Evolutionary conservation across 1,140 invertebrate genomes (phyloP).

Genomic region (Bilobella aurantiaca): DNA sequence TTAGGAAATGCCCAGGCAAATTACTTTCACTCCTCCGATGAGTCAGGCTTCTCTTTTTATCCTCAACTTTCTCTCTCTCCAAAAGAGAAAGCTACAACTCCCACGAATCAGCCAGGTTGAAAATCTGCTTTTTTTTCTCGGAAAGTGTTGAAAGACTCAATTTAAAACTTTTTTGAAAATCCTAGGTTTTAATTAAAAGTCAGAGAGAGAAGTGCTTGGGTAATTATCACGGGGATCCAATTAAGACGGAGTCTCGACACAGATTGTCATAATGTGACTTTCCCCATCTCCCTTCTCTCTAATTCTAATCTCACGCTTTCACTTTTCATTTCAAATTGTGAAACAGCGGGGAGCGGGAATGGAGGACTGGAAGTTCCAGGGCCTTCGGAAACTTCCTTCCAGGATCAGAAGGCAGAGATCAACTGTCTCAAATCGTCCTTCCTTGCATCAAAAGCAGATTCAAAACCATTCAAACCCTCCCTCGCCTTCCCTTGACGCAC

Average conservation of each 20-base stretch:
- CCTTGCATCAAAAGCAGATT: no score
- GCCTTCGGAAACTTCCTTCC: no score
- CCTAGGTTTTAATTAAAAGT: slow-evolving; percentile 16
- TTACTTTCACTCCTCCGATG: background rate
- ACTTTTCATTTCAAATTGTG: background rate
- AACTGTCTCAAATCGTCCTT: no score
- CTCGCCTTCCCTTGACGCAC: no score
- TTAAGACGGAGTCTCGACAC: slow-evolving; percentile 34
- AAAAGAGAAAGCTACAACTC: no score
- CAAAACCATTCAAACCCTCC: no score
- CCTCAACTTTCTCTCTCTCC: slow-evolving; percentile 5
- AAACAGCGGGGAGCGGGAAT: slow-evolving; percentile 16
- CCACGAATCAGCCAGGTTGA: background rate
- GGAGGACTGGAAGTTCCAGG: background rate
- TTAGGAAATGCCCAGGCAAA: background rate
- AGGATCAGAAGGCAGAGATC: background rate
- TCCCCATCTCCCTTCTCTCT: background rate
- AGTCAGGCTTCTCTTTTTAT: background rate
- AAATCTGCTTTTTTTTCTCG: background rate
- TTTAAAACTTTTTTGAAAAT: no score
- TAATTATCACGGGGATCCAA: slow-evolving; percentile 33
- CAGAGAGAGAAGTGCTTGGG: background rate
- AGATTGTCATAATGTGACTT: slow-evolving; percentile 36
- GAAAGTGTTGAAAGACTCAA: no score
- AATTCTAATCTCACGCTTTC: background rate